Evolutionary conservation across 2,797 vertebrate species (phyloP), one percentile per base, ranked within the genome.

Genomic region (Microctenopoma stevenorrisi): DNA sequence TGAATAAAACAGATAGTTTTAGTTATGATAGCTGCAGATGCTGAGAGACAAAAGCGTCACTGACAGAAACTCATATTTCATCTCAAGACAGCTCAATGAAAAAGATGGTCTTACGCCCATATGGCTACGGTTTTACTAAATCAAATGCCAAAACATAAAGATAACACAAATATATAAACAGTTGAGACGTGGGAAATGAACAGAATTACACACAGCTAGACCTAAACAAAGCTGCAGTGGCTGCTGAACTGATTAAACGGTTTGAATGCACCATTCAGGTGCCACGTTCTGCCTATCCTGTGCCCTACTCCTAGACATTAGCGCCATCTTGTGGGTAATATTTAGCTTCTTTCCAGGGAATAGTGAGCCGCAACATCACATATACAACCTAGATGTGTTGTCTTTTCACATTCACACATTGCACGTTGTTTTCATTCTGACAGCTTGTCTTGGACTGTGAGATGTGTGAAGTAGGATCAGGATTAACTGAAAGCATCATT

Each of bases 241-340:
- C 64, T 66, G 44, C 68, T 72, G 47, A 72, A 79, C 16, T 74
- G 59, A 68, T 72, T 22, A 62, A 73, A 81, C 48, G 53, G 18
- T 22, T 53, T 73, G 50, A 58, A 63, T 68, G 69, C 60, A 56
- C 57, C 72, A 58, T 15, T 64, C 25, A 66, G 40, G 56, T 30
- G 38, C 51, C 38, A 13, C 18, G 11, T 7, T 58, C 26, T 38
- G 18, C 5, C 33, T 8, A 43, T 47, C n/a, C 22, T 51, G 50
- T n/a, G 30, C 57, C 65, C 48, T 64, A 55, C 40, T 58, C 63
- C 72, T 38, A 74, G 62, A 53, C 55, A 7, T 65, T 73, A 83
- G 81, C 85, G 11, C 89, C 89, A 89, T 90, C 91, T 86, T 79
- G 90, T 92, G 91, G 84, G 42, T 18, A 14, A 15, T 40, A 18